Evolutionary conservation across 2,888 invertebrate genomes (phyloP).

Genomic region (Kuschelorhynchus macadamiae): DNA sequence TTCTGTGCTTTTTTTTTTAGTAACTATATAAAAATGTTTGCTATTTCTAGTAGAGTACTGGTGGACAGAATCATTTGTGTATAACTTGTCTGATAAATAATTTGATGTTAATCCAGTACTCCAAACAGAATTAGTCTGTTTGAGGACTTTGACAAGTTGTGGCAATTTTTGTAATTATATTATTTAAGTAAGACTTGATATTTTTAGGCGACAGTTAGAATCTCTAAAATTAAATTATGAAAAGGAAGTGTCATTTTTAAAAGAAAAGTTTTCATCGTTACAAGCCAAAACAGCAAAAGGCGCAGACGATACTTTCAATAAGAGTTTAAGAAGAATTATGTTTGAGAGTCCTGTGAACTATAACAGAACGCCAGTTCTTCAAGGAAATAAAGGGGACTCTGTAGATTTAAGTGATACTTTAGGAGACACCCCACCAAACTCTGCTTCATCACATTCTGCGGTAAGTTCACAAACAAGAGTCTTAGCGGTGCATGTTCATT

Average conservation of each 20-base stretch:
- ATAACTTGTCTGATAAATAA: no score
- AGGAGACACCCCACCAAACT: slow-evolving; percentile 2
- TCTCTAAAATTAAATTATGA: slow-evolving; percentile 53
- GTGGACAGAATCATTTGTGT: no score
- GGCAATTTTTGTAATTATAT: no score
- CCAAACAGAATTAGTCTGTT: no score
- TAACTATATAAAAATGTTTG: no score
- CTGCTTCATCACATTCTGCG: slow-evolving; percentile 55
- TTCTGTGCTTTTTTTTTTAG: no score
- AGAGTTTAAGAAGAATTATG: slow-evolving; percentile 57
- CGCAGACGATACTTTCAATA: slow-evolving; percentile 47
- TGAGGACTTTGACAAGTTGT: no score
- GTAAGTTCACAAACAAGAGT: slow-evolving; percentile 49
- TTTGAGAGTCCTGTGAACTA: slow-evolving; percentile 61
- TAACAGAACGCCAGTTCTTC: slow-evolving; percentile 34
- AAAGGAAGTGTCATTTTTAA: slow-evolving; percentile 58
- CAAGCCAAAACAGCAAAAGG: slow-evolving; percentile 33
- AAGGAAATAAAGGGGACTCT: background rate
- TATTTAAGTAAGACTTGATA: background rate
- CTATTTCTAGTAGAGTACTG: no score
- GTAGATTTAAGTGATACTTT: slow-evolving; percentile 23
- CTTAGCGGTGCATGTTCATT: background rate
- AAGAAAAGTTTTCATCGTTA: slow-evolving; percentile 58
- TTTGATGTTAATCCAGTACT: no score
- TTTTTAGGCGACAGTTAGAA: slow-evolving; percentile 50